A percentile compares a stretch with the other conserved stretches of the same genome.
Evolutionary conservation across 2,797 vertebrate genomes (phyloP).

Genomic region (Novumbra hubbsi): DNA sequence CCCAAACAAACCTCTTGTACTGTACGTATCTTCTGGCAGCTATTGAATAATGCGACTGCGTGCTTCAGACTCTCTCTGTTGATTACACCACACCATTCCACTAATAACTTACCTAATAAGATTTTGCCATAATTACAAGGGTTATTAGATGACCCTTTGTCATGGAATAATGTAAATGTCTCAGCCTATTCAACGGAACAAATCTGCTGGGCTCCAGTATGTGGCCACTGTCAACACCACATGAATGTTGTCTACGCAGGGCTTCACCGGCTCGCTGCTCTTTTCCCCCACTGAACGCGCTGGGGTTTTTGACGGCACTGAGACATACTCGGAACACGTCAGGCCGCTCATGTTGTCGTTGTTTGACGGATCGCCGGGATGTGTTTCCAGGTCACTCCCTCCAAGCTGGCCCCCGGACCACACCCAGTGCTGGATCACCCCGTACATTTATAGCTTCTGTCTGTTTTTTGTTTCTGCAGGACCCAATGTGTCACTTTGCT

Average conservation of each 20-base stretch:
- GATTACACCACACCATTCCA: constrained; percentile 36
- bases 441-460: constrained; percentile 60
- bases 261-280: neutral
- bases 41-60: constrained; percentile 29
- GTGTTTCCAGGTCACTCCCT: neutral
- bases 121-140: constrained; percentile 26
- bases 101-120: constrained; percentile 34
- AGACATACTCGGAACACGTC: neutral
- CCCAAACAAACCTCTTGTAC: neutral
- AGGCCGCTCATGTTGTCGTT: neutral
- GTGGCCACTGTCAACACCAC: constrained; percentile 19
- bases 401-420: neutral
- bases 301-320: neutral
- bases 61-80: constrained; percentile 29
- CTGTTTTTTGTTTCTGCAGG: constrained; percentile 52
- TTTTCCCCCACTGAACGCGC: neutral
- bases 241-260: constrained; percentile 9
- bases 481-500: constrained; percentile 24
- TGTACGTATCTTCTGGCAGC: neutral
- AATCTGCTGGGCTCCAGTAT: neutral
- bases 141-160: constrained; percentile 36
- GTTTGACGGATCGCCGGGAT: neutral
- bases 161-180: constrained; percentile 16
- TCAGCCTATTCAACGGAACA: constrained; percentile 7
- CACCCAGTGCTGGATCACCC: constrained; percentile 28